Conservation (phyloP, 2,888 invertebrate species). For the Polyommatus iphigenia region DNA sequence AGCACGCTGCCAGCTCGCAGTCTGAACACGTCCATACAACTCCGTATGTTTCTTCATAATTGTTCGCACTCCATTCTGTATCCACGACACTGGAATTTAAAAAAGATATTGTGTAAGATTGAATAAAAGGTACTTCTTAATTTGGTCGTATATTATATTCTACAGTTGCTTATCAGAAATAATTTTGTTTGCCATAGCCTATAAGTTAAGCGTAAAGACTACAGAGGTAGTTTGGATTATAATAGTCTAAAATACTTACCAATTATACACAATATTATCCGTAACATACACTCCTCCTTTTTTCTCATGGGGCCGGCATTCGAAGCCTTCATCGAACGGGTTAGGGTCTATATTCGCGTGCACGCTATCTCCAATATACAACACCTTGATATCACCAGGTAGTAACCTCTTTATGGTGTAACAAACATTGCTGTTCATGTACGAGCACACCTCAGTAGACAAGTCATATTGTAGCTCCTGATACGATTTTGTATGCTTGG, state of each 20-base stretch:
- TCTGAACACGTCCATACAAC: conserved; percentile 86
- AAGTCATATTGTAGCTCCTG: conserved; percentile 78
- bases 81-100: conserved; percentile 79
- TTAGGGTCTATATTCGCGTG: conserved; percentile 80
- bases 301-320: conserved; percentile 80
- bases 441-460: conserved; percentile 85
- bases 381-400: conserved; percentile 89
- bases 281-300: conserved; percentile 92
- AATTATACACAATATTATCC: conserved; percentile 83
- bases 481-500: conserved; percentile 50
- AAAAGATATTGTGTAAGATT: conserved; percentile 18
- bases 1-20: conserved; percentile 82
- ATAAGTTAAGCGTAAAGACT: too few species aligned
- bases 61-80: conserved; percentile 83
- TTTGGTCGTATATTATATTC: neutral
- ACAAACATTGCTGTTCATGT: conserved; percentile 85
- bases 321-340: conserved; percentile 85
- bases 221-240: too few species aligned
- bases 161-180: too few species aligned
- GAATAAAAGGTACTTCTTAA: neutral
- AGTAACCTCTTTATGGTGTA: conserved; percentile 91
- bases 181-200: too few species aligned
- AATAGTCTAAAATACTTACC: neutral
- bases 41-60: conserved; percentile 80
- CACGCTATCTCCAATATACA: conserved; percentile 81